A percentile compares a stretch with the other conserved stretches of the same genome.
Evolutionary conservation across 2,888 invertebrate genomes (phyloP).

Genomic region (Mesoligia furuncula): DNA sequence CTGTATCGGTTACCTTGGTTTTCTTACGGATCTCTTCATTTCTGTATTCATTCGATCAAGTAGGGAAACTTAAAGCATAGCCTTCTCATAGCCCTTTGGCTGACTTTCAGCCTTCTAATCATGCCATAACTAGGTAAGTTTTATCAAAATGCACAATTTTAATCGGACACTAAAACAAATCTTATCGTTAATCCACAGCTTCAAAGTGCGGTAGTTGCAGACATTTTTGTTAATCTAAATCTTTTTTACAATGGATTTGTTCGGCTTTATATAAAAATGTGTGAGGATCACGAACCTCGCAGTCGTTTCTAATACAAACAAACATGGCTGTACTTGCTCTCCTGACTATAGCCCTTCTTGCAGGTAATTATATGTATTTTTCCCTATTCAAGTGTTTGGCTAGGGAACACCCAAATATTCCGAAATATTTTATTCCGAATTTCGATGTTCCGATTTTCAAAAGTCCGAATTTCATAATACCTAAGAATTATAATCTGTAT

Average conservation of each 20-base stretch:
- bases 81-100: not conserved
- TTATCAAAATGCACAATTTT: constrained; percentile 14
- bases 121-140: not conserved
- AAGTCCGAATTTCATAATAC: too few species aligned
- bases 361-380: constrained; percentile 56
- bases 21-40: not conserved
- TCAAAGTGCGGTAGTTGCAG: constrained; percentile 48
- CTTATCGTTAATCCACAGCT: constrained; percentile 39
- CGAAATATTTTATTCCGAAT: too few species aligned
- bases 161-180: constrained; percentile 24
- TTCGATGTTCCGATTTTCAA: too few species aligned
- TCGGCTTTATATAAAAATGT: constrained; percentile 44
- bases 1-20: too few species aligned
- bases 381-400: not conserved
- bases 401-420: too few species aligned
- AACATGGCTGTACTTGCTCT: constrained; percentile 53
- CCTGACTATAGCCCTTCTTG: constrained; percentile 54
- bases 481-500: too few species aligned
- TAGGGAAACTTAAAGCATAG: not conserved
- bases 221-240: constrained; percentile 38
- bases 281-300: constrained; percentile 11
- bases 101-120: not conserved
- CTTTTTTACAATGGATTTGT: constrained; percentile 48
- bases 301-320: constrained; percentile 28
- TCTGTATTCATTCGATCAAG: not conserved